Evolutionary conservation across 2,113 vertebrate genomes (phyloP), one percentile per base, ranked within the genome.

Genomic region (Salvator merianae): DNA sequence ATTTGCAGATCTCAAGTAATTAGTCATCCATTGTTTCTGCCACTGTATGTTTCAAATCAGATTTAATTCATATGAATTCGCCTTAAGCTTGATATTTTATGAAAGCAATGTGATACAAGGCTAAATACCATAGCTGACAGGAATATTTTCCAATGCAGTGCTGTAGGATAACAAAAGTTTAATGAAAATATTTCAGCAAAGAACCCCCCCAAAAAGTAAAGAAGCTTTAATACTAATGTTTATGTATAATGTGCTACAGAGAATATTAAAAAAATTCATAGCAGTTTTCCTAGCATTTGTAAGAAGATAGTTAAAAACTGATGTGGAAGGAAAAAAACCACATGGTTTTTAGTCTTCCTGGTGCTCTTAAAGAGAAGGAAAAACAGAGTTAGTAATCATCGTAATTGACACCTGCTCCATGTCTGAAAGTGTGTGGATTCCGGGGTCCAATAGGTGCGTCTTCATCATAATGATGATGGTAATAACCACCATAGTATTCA

Each of bases 381-480:
- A 16, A 34, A 73, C 38, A 26, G 16, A 1, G 55, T 79, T 47
- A 99, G 88, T 99, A 98, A 90, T 99, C 98, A 1, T 99, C 98
- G 0, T 99, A 99, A 91, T 99, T 99, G 91, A 99, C 97, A 0
- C 96, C 91, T 10, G 98, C 98, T 18, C 99, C 98, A 0, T 98
- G 96, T 86, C 98, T 94, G 93, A 98, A 96, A 36, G 92, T 88
- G 5, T 94, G 22, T 0, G 95, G 90, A 79, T 96, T 93, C 8
- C 89, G 95, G 0, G 98, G 97, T 20, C 95, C 97, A 0, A 97
- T 94, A 0, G 98, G 95, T 0, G 98, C 55, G 9, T 99, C 98
- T 78, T 99, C 98, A 3, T 99, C 98, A 0, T 98, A 98, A 87
- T 99, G 98, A 80, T 97, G 97, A 36, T 98, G 98, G 63, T 98